phyloP scores from a whole-genome alignment of 2,888 invertebrate genomes.

The Phyllotreta cruciferae region DNA sequence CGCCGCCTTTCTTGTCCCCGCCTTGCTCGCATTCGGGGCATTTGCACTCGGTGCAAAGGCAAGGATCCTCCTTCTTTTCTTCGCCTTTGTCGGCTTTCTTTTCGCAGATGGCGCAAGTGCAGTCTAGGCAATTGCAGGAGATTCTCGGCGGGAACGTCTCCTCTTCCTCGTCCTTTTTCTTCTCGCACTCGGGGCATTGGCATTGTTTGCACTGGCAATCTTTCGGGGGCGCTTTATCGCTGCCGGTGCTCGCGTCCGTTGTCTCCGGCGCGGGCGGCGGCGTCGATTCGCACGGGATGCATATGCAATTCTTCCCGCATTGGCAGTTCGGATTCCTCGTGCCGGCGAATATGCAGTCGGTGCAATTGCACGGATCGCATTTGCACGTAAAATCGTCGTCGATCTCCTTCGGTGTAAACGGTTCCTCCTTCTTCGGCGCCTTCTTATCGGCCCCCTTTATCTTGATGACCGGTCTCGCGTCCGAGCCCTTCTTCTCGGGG shows the following conservation, averaged over 20 bases:
- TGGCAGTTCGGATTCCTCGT: background rate
- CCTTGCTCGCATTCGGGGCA: background rate
- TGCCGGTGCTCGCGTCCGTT: background rate
- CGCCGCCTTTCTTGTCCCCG: slow-evolving; percentile 19
- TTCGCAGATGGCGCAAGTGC: slow-evolving; percentile 37
- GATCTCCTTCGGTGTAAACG: too few relatives aligned
- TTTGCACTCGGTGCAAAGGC: too few relatives aligned
- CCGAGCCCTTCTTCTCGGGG: slow-evolving; percentile 20
- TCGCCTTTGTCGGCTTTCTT: slow-evolving; percentile 1
- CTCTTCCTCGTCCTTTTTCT: background rate
- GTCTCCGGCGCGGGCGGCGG: too few relatives aligned
- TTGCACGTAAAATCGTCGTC: background rate
- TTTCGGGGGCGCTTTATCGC: background rate
- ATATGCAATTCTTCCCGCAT: background rate
- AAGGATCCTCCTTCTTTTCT: background rate
- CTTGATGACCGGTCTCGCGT: slow-evolving; percentile 7
- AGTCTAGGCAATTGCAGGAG: slow-evolving; percentile 37
- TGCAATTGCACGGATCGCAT: slow-evolving; percentile 10
- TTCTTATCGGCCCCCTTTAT: background rate
- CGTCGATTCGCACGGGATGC: background rate
- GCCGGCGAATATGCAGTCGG: background rate
- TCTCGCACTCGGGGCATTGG: background rate
- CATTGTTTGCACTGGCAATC: slow-evolving; percentile 6
- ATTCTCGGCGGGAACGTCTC: slow-evolving; percentile 18
- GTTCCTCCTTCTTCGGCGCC: background rate